Conservation (phyloP, 1,140 invertebrate species). For the Helicoverpa armigera region DNA sequence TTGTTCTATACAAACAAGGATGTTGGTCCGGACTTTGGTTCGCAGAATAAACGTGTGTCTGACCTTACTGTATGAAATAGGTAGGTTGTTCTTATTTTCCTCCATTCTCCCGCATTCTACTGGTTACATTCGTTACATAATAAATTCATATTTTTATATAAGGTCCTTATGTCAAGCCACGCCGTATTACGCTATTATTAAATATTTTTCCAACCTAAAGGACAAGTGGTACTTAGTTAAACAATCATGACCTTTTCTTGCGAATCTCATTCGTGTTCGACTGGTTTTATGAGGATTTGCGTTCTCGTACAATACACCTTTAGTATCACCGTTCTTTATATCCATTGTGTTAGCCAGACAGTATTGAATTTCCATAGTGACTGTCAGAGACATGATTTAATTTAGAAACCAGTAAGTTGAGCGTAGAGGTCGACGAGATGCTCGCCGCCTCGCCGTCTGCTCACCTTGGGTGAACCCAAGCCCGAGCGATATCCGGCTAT, state of each 20-base stretch:
- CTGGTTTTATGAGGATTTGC: slow-evolving; percentile 23
- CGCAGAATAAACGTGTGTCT: slow-evolving; percentile 8
- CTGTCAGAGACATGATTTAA: slow-evolving; percentile 75
- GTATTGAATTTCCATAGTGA: slow-evolving; percentile 74
- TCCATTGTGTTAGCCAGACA: slow-evolving; percentile 63
- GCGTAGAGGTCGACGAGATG: slow-evolving; percentile 70
- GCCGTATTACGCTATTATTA: neutral
- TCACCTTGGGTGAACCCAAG: slow-evolving; percentile 74
- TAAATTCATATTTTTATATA: neutral
- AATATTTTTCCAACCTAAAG: neutral
- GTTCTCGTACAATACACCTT: slow-evolving; percentile 14
- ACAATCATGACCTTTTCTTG: slow-evolving; percentile 20
- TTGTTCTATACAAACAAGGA: neutral
- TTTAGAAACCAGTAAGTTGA: slow-evolving; percentile 78
- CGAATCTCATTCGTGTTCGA: slow-evolving; percentile 14
- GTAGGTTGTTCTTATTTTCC: neutral
- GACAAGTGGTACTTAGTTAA: slow-evolving; percentile 8
- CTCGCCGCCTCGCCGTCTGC: slow-evolving; percentile 81
- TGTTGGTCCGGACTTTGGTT: neutral
- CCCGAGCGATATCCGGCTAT: slow-evolving; percentile 63
- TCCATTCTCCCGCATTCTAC: slow-evolving; percentile 14
- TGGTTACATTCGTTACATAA: neutral
- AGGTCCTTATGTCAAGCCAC: neutral
- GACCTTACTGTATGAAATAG: neutral
- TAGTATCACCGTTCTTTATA: slow-evolving; percentile 37